Base-by-base conservation (phyloP, 2,113 vertebrate species). In the Perca schrenkii region DNA sequence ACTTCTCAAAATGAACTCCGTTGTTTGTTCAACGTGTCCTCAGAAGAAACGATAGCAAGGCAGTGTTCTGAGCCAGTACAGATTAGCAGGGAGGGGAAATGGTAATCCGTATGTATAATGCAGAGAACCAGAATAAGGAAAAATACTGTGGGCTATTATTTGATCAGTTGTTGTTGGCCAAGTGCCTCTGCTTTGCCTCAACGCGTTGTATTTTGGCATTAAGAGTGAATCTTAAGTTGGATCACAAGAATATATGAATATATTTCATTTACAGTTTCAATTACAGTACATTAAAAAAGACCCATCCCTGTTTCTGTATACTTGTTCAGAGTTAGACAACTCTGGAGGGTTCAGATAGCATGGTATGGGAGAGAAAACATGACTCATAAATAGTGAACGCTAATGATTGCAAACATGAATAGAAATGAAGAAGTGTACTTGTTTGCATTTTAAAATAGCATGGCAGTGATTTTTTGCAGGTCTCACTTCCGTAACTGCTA, bases 1-100 rank as follows among this genome's bases (percentile, higher is more conserved):
- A 31, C 21, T 14, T 19, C 5, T 57, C n/a, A n/a, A n/a, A n/a
- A n/a, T n/a, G n/a, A n/a, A 67, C 14, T 31, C 15, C 0, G 13
- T 61, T 69, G 46, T 75, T 85, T 84, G 47, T 68, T 89, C 56
- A 76, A 31, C 7, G 2, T 34, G 22, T 54, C 57, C 43, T 47
- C 31, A 73, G 61, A 64, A 47, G 22, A 63, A 78, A 80, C 36
- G 6, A 47, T 17, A 36, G 21, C 13, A 49, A 47, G 22, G 10
- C 17, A 43, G 8, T 52, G 77, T 49, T 81, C 57, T 28, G 21
- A 82, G 34, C 19, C 19, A 50, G 25, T 1, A 21, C 50, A 70
- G 54, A 56, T 77, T 25, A 58, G 49, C 57, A 58, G 43, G 50
- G 46, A 49, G 34, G 63, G 15, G 15, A 83, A 57, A 72, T 47